Conservation (phyloP, 2,888 invertebrate genomes). For the Melieria crassipennis region DNA sequence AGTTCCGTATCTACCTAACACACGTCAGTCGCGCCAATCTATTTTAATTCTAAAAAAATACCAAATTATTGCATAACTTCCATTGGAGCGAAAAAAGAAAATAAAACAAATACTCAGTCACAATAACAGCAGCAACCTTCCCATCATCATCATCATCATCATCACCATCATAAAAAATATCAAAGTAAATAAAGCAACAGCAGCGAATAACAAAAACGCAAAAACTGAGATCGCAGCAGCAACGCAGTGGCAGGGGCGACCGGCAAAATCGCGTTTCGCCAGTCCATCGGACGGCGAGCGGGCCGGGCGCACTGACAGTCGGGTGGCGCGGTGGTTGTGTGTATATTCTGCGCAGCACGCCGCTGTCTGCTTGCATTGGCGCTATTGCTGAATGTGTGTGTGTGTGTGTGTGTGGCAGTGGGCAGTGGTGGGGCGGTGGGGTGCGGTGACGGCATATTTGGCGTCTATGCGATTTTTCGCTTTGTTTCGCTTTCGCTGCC, state of each 20-base stretch:
- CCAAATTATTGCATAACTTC: conserved; percentile 27
- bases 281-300: conserved; percentile 4
- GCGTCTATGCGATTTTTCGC: not conserved
- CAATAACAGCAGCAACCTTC: conserved; percentile 4
- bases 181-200: conserved; percentile 28
- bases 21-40: too few species aligned
- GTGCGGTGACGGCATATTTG: not conserved
- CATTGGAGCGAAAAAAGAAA: not conserved
- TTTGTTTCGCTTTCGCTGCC: conserved; percentile 10
- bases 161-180: conserved; percentile 26
- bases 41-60: too few species aligned
- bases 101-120: not conserved
- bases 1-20: too few species aligned
- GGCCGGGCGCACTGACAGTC: conserved; percentile 4
- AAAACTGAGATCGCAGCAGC: not conserved
- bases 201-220: conserved; percentile 10
- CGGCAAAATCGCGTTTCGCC: conserved; percentile 24
- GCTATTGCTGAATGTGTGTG: not conserved
- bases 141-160: conserved; percentile 15
- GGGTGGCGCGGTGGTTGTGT: not conserved
- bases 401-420: not conserved
- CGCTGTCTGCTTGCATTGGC: not conserved
- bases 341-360: not conserved
- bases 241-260: conserved; percentile 4
- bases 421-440: too few species aligned